Evolutionary conservation across 2,888 invertebrate genomes (phyloP), one percentile per base, ranked within the genome.

Genomic region (Agrilus mali): DNA sequence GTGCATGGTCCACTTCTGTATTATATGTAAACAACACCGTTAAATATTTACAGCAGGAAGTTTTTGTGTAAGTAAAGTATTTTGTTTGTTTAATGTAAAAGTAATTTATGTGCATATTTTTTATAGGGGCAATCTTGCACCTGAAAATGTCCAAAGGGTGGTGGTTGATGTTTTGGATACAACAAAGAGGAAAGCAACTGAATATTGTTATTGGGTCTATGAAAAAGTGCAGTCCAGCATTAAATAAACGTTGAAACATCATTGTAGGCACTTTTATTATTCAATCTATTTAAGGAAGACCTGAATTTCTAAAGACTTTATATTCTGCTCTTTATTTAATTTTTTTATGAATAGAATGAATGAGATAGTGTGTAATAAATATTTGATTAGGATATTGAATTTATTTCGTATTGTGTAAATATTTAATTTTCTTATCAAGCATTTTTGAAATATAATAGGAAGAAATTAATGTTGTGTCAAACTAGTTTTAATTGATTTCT

Each of bases 161-260:
- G 78, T 80, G 1, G 65, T 73, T 46, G 66, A 72, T 36, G 80
- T 80, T 0, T 68, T 84, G 12, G 81, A 84, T 54, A 75, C 77
- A 45, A 85, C 85, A 13, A 75, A 78, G 53, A 66, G 70, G 51
- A 78, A 77, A 47, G 78, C 83, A 42, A 68, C 74, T 7, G 72
- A 81, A 50, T 85, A 81, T 57, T 82, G 80, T 60, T 75, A 78
- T 58, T 83, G 83, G 80, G 74, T 85, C 53, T 78, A 82, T 63
- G 74, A 87, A 67, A 83, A 92, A 73, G 79, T 86, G 33, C 79
- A 85, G 63, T 60, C 60, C 20, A 60, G 54, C 45, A 62, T 64
- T 50, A 61, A 63, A 57, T 64, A 44, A 39, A 38, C 31, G 6
- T 35, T 20, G n/a, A 12, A 20, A 20, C 20, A 20, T 6, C 7